Evolutionary conservation across 1,140 invertebrate genomes (phyloP).

Genomic region (Drosophila kohkoa): DNA sequence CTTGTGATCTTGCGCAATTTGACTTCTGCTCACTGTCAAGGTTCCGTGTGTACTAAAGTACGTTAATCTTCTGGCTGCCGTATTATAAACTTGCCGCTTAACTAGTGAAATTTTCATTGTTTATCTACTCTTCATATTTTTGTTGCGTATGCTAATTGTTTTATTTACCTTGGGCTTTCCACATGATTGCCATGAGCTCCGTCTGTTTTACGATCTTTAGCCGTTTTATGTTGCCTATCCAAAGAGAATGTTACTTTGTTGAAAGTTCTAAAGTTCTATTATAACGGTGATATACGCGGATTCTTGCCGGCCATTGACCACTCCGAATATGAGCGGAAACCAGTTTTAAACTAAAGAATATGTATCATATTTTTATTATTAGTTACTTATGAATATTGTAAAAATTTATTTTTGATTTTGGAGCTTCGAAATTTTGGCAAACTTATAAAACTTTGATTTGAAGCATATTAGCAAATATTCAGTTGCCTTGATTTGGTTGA

Average conservation of each 20-base stretch:
- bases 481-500: too few relatives aligned
- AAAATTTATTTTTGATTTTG: not conserved
- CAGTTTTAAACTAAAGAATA: not conserved
- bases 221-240: not conserved
- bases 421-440: too few relatives aligned
- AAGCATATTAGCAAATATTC: too few relatives aligned
- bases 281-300: not conserved
- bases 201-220: conserved; percentile 49
- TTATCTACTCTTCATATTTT: conserved; percentile 57
- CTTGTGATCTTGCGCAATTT: not conserved
- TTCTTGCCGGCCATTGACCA: not conserved
- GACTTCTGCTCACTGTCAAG: conserved; percentile 66
- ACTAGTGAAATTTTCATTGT: conserved; percentile 54
- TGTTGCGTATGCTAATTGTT: conserved; percentile 61
- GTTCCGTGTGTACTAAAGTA: conserved; percentile 57
- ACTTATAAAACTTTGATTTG: too few relatives aligned
- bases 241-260: conserved; percentile 1
- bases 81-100: conserved; percentile 15
- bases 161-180: conserved; percentile 72
- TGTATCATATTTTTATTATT: not conserved
- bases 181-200: conserved; percentile 56
- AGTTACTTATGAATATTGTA: not conserved
- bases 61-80: conserved; percentile 17
- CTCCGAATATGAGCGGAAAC: not conserved
- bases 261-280: not conserved